These are phyloP conservation scores for Anguilla obscura DNA, from an alignment of 2,797 vertebrate genomes.

Conservation along the genomic window DNA sequence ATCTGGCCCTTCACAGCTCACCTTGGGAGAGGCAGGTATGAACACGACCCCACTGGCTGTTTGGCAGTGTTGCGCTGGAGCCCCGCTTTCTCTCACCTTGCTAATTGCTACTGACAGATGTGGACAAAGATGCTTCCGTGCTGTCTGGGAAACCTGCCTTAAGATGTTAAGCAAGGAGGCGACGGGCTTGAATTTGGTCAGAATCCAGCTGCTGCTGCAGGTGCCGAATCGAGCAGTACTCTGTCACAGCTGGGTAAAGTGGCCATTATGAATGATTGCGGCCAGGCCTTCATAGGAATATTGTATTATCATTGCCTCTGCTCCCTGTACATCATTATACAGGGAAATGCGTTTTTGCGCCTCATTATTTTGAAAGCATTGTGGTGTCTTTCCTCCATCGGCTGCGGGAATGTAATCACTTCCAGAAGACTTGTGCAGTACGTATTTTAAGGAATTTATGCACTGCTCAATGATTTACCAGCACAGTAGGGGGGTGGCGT, in stretches of 20 bases:
- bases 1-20: not conserved
- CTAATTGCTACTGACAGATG: conserved; percentile 1
- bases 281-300: conserved; percentile 1
- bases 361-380: conserved; percentile 8
- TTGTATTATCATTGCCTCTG: not conserved
- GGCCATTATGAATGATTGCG: conserved; percentile 14
- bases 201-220: not conserved
- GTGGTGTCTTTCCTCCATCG: not conserved
- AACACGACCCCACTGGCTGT: not conserved
- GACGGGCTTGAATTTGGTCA: not conserved
- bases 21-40: not conserved
- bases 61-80: not conserved
- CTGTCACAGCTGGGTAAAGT: not conserved
- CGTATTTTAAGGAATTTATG: not conserved
- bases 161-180: not conserved
- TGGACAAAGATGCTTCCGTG: not conserved
- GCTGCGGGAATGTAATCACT: not conserved
- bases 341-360: not conserved
- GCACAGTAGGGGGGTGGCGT: not conserved
- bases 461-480: conserved; percentile 1
- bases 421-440: not conserved
- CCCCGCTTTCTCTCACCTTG: conserved; percentile 8
- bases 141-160: not conserved
- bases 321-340: conserved; percentile 9
- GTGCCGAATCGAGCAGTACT: not conserved